Percentiles rank a stretch among this genome's conserved stretches.
These are phyloP conservation scores for Zosterops pallidus DNA, from an alignment of 2,113 vertebrate species.

Conservation along the genomic window DNA sequence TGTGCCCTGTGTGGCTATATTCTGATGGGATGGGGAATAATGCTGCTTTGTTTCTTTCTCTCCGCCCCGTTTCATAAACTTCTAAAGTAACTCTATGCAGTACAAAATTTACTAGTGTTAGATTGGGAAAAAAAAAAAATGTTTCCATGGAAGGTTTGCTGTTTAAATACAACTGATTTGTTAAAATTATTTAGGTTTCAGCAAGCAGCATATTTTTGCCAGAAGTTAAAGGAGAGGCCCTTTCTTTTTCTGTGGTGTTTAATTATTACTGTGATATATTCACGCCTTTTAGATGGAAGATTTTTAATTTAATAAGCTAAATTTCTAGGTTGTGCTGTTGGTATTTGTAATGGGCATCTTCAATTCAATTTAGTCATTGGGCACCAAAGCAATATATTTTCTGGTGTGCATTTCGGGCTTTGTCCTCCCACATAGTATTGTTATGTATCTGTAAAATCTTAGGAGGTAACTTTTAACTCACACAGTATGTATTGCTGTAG, in stretches of 20 bases:
- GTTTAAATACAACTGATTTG: neutral
- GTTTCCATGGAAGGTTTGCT: neutral
- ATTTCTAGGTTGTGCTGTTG: neutral
- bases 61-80: neutral
- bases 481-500: neutral
- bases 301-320: neutral
- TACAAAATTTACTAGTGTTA: conserved; percentile 1
- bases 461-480: neutral
- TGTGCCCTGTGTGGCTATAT: neutral
- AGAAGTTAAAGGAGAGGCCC: neutral
- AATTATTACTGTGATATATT: neutral
- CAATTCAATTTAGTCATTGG: neutral
- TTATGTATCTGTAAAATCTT: neutral
- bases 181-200: neutral
- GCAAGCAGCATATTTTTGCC: neutral
- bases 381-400: conserved; percentile 47
- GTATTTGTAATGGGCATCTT: neutral
- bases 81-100: conserved; percentile 48
- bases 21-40: conserved; percentile 1
- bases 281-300: neutral
- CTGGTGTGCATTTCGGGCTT: neutral
- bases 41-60: conserved; percentile 16
- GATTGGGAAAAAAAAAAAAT: neutral
- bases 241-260: neutral
- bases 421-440: neutral